Base-by-base conservation (phyloP, 2,888 invertebrate genomes). In the Isotomurus palustris region DNA sequence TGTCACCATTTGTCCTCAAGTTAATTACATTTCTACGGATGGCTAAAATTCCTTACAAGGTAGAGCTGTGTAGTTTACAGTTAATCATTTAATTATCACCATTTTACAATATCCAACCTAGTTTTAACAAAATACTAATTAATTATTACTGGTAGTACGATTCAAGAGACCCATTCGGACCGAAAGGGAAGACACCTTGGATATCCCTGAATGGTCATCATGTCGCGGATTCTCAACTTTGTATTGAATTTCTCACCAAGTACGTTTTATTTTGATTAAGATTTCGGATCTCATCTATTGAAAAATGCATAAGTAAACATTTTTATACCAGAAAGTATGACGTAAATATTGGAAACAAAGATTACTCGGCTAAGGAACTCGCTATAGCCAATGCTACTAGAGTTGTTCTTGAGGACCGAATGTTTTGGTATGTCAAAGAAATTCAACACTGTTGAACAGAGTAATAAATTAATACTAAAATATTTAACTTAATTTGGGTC, bases 131-230 rank as follows among this genome's bases (percentile, higher is more conserved):
- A 32, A 10, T 32, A 10, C 32, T 10, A 32, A 32, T 10, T 10
- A 32, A 47, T 27, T 27, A 4, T 28, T 27, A 28, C 25, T 17
- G 47, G 28, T 47, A 29, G 47, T 12, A 17, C 25, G 3, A n/a
- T n/a, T 4, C 14, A 47, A 27, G n/a, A n/a, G 28, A 47, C 17
- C 25, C 47, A n/a, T 27, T 47, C 6, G 47, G 47, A 4, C 47
- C 47, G 3, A 47, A 47, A 27, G 47, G 47, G 8, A 47, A 47
- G 17, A 47, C 47, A 5, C 47, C 47, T 28, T 47, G 47, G 47
- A 47, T 47, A 4, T 8, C 47, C 17, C 17, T 47, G 29, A 47
- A 47, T 29, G 47, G 47, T n/a, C 28, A 47, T 28, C 47, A 47
- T 17, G 24, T 47, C 5, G 47, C 47, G 3, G 47, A 47, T 28